Evolutionary conservation across 92 coral and sea anemone species (phyloP).

Genomic region (Ricordea florida): DNA sequence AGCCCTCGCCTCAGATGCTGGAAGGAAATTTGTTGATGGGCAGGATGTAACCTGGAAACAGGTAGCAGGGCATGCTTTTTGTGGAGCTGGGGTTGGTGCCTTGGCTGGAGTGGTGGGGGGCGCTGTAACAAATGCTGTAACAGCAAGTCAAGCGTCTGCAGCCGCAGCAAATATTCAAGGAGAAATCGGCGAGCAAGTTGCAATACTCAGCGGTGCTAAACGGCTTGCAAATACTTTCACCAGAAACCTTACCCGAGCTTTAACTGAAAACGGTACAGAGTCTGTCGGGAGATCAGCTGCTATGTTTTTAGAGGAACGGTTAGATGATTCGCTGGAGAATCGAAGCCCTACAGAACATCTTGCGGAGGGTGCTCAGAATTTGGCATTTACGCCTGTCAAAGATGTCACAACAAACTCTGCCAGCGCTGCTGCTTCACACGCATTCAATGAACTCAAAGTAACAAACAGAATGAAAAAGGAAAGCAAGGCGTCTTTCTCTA

Average conservation of each 20-base stretch:
- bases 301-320: conserved; percentile 22
- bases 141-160: background rate
- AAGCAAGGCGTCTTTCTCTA: background rate
- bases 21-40: conserved; percentile 21
- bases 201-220: conserved; percentile 2
- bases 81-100: conserved; percentile 19
- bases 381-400: background rate
- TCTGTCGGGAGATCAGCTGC: background rate
- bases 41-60: conserved; percentile 32
- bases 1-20: conserved; percentile 4
- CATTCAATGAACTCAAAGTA: background rate
- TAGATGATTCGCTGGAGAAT: conserved; percentile 33
- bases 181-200: conserved; percentile 11
- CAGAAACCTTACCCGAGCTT: background rate
- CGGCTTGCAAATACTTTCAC: background rate
- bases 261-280: conserved; percentile 18
- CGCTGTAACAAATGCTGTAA: conserved; percentile 24
- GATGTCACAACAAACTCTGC: background rate
- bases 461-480: background rate
- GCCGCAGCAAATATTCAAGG: conserved; percentile 33
- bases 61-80: conserved; percentile 14
- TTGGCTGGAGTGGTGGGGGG: conserved; percentile 17
- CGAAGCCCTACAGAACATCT: conserved; percentile 22
- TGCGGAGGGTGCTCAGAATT: background rate
- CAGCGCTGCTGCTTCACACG: conserved; percentile 1